Evolutionary conservation across 2,113 vertebrate species (phyloP), one percentile per base, ranked within the genome.

Genomic region (Nesoenas mayeri): DNA sequence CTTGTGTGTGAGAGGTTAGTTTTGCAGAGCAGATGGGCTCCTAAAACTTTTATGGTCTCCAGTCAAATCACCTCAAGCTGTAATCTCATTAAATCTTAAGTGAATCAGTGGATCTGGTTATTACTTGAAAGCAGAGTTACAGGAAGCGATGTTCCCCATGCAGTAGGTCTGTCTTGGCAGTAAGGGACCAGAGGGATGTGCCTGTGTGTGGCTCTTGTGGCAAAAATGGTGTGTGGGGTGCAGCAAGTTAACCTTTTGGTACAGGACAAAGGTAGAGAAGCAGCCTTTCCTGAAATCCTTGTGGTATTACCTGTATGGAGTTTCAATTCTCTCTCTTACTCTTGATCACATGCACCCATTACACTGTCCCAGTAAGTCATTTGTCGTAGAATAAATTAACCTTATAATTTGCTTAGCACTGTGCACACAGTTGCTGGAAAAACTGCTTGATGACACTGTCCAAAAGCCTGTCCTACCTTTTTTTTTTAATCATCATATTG

Each of bases 21-120:
- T 90, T 94, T 72, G 92, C 80, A 75, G 77, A 96, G 91, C 96
- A 97, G 96, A 96, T 97, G 96, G 96, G 77, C 96, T 96, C 91
- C 95, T 97, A 97, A 96, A 96, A 97, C 84, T 97, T 97, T 97
- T 96, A 96, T 91, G 93, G 92, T 96, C 94, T 94, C 91, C 92
- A 94, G 92, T 95, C 96, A 93, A 96, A 96, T 96, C 96, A 96
- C 95, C 93, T 96, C 96, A 96, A 97, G 96, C 96, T 97, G 96
- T 96, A 96, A 97, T 97, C 96, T 96, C 96, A 95, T 97, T 96
- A 97, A 96, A 93, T 77, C 93, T 61, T 96, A 96, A 96, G 93
- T 95, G 93, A 96, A 96, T 96, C 96, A 82, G 91, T 87, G 93
- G 93, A 92, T 96, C 96, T 97, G 96, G 91, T 95, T 95, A 87